Base-by-base conservation (phyloP, 2,888 invertebrate species). In the Schizaphis graminum region DNA sequence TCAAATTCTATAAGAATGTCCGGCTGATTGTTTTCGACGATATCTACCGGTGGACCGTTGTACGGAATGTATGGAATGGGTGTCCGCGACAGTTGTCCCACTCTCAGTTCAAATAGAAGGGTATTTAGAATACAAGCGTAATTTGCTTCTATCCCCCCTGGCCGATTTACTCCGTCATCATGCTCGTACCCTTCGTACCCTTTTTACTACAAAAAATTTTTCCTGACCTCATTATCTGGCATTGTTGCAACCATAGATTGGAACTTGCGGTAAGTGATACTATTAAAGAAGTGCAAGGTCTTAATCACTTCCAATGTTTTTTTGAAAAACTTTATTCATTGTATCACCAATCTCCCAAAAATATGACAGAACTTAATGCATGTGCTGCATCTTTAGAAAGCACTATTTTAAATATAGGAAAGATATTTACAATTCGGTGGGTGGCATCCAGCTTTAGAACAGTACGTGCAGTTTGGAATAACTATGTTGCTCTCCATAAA, bases 301-400 rank as follows among this genome's bases (percentile, higher is more conserved):
- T 49, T 87, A 49, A 87, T 49, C 35, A 47, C 47, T 47, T 49
- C n/a, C 49, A 87, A 87, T 87, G 87, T 87, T 87, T 87, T 87
- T 87, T 87, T 47, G 49, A 87, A 49, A 87, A 84, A 84, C 84
- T 84, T 84, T 84, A 84, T 84, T 84, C 84, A 24, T 41, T 84
- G 41, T 84, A 84, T 87, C 49, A 87, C n/a, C 87, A 87, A 87
- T 87, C 87, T 87, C 87, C 87, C 13, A 87, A 87, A 87, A 87
- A 49, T 24, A 84, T 84, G 8, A 84, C 84, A 41, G 84, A 84
- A 49, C 87, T 87, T 87, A 49, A 49, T 41, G 84, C 35, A 84
- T 41, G 41, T 84, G 87, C 87, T 49, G 87, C 47, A 87, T 87
- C 87, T 87, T 87, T 87, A n/a, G 87, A 87, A 87, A 47, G 21